These are phyloP conservation scores for Acipenser transmontanus DNA, from an alignment of 2,797 vertebrate genomes.

Conservation along the genomic window DNA sequence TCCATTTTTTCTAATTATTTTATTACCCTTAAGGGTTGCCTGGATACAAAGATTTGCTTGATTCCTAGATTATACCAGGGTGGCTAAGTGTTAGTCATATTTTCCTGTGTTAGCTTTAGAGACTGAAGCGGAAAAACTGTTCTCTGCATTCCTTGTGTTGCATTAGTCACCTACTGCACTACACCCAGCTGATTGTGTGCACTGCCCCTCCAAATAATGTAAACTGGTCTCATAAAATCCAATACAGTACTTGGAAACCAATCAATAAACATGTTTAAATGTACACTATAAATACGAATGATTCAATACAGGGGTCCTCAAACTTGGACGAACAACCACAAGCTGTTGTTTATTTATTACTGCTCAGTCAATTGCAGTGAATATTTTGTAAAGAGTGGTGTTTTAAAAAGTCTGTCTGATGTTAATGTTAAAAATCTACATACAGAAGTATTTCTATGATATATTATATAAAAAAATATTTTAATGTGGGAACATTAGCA, in stretches of 20 bases:
- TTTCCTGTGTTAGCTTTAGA: conserved; percentile 23
- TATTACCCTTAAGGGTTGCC: conserved; percentile 20
- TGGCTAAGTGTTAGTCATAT: conserved; percentile 21
- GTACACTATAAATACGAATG: no score
- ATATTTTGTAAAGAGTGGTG: no score
- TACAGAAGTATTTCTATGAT: no score
- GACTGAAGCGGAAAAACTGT: not conserved
- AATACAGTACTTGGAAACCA: not conserved
- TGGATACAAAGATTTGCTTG: conserved; percentile 28
- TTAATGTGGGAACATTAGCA: no score
- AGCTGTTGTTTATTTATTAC: no score
- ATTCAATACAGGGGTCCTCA: no score
- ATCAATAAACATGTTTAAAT: no score
- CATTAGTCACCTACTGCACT: not conserved
- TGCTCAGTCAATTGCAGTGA: no score
- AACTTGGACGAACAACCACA: no score
- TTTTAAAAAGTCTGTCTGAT: no score
- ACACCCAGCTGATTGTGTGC: not conserved
- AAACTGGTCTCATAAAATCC: not conserved
- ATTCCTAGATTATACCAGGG: conserved; percentile 5
- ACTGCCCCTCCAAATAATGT: conserved; percentile 1
- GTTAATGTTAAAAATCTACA: no score
- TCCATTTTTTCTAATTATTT: conserved; percentile 32
- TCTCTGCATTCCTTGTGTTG: conserved; percentile 19
- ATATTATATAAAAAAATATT: no score